These are phyloP conservation scores for Protomyctophum bolini DNA, from an alignment of 2,113 vertebrate species.

Conservation along the genomic window DNA sequence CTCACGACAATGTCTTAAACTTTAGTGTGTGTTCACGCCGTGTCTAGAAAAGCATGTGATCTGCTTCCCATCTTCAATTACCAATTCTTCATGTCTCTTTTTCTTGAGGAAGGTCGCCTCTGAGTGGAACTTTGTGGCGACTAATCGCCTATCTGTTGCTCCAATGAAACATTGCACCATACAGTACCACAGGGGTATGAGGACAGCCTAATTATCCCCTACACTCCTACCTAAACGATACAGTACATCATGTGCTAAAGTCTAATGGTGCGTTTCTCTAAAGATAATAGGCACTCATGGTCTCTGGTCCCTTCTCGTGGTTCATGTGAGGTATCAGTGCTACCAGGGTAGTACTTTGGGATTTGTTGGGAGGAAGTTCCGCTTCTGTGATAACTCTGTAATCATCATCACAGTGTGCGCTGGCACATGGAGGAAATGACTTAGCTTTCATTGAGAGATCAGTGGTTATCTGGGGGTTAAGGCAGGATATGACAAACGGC, in stretches of 20 bases:
- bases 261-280: conserved; percentile 65
- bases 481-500: too few relatives aligned
- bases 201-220: conserved; percentile 62
- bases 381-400: conserved; percentile 5
- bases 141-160: conserved; percentile 38
- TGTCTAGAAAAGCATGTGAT: too few relatives aligned
- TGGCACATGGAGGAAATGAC: conserved; percentile 5
- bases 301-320: conserved; percentile 22
- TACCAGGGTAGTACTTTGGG: conserved; percentile 18
- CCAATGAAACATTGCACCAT: conserved; percentile 57
- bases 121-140: conserved; percentile 35
- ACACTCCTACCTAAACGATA: conserved; percentile 48
- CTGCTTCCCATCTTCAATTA: neutral
- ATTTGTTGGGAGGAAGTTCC: conserved; percentile 43
- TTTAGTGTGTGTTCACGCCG: too few relatives aligned
- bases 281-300: conserved; percentile 65
- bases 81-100: neutral
- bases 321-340: conserved; percentile 9
- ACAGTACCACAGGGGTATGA: conserved; percentile 17
- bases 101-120: neutral
- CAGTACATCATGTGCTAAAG: conserved; percentile 60
- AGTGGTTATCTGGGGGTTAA: neutral
- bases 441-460: neutral
- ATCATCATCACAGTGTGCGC: conserved; percentile 27
- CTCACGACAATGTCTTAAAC: too few relatives aligned